Evolutionary conservation across 2,113 vertebrate genomes (phyloP), one percentile per base, ranked within the genome.

Genomic region (Ginglymostoma cirratum): DNA sequence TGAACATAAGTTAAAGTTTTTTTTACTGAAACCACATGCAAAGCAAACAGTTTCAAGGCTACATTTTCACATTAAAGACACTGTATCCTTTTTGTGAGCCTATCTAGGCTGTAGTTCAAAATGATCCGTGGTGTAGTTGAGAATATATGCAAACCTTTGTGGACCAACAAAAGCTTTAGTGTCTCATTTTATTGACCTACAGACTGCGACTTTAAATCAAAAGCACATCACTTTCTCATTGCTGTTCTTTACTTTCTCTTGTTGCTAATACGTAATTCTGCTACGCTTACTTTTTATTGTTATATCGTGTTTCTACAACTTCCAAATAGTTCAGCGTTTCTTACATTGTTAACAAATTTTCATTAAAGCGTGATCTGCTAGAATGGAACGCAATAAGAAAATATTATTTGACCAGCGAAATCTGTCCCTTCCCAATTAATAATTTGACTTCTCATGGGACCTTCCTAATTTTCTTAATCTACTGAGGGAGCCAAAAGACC

Each of bases 41-140:
- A 76, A 72, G 12, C 94, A 95, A 95, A 10, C 67, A 95, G 94
- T 76, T 95, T 95, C 69, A 95, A 72, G 69, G 94, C 94, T 95
- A 52, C 67, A 17, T 27, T 72, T 42, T 95, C 45, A 95, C 67
- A 95, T 72, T 95, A 95, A 72, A 48, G 69, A 72, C 42, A 95
- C 42, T 95, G 94, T 95, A 76, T 95, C 67, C 69, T 95, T 95
- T 52, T 72, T 76, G 38, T 52, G 67, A 95, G 67, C 69, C 94
- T 95, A 72, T 95, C 94, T 76, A 70, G 24, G 12, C 94, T 95
- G 66, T 95, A 72, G 72, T 95, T 95, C 94, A 72, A 95, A 95
- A 95, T 95, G 69, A 76, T 95, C 69, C 94, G 30, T 66, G 30
- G 69, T 52, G 42, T 95, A 48, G 42, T 45, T 95, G 34, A 69